Base-by-base conservation (phyloP, 2,113 vertebrate species). In the Halichoerus grypus region DNA sequence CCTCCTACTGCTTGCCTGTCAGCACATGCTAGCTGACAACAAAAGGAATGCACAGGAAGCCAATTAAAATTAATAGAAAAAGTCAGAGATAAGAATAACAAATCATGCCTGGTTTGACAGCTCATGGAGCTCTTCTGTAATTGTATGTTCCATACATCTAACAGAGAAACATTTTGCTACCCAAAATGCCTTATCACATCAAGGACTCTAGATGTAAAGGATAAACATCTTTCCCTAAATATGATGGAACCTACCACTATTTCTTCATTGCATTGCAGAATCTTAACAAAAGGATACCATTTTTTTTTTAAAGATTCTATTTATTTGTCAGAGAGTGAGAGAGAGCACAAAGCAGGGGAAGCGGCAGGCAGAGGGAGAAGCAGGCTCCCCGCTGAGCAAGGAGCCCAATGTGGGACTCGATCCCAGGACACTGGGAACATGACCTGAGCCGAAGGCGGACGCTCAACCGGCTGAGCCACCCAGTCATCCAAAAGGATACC, bases 161-260 rank as follows among this genome's bases (percentile, higher is more conserved):
- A 8, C 22, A 55, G 36, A 76, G 46, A 94, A 92, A 42, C 71
- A 77, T 57, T 94, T 95, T 61, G n/a, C 83, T 88, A 71, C 57
- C 22, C 31, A 36, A 31, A 74, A 95, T 86, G 31, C 16, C 85
- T 33, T 19, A 42, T 76, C 42, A 63, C 51, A 42, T 82, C 33
- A 63, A 63, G 57, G 88, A 77, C 21, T 69, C 65, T n/a, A 36
- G 15, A 63, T 46, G 15, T 33, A 55, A 76, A 95, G 42, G 51
- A 80, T 72, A 80, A 88, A 51, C 85, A 91, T 16, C 51, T 88
- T 94, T 95, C 69, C 53, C 49, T 63, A 81, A 96, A 74, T 74
- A 59, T 49, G 49, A 19, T 26, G 4, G 71, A 74, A 1, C 28
- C n/a, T 57, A 33, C 42, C 51, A 55, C 10, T 11, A 33, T 63